Percentiles rank a stretch among this genome's conserved stretches.
Conservation (phyloP, 2,113 vertebrate genomes). For the Hepsetus odoe region DNA sequence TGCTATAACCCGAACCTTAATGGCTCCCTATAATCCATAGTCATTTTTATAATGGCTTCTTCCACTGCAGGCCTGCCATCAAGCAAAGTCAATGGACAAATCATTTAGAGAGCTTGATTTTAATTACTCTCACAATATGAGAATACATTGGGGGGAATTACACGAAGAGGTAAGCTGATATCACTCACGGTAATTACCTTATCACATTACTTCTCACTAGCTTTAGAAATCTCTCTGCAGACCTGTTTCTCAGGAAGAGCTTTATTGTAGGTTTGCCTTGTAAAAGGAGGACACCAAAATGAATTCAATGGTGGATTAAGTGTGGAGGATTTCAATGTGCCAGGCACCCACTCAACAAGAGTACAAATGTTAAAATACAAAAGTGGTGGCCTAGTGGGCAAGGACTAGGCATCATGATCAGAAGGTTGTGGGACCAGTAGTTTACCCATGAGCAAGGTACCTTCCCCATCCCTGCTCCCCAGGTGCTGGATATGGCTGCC, state of each 20-base stretch:
- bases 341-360: not conserved
- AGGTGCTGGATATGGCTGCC: too few species aligned
- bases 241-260: not conserved
- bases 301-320: not conserved
- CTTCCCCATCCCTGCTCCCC: too few species aligned
- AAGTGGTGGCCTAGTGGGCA: too few species aligned
- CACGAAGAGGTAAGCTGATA: constrained; percentile 28
- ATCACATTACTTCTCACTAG: constrained; percentile 27
- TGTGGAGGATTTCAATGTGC: not conserved
- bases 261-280: not conserved
- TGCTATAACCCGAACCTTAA: constrained; percentile 54
- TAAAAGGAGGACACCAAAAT: not conserved
- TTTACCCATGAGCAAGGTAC: too few species aligned
- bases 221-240: not conserved
- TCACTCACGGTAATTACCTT: constrained; percentile 24
- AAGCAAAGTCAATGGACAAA: constrained; percentile 47
- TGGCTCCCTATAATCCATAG: constrained; percentile 56
- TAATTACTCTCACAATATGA: constrained; percentile 55
- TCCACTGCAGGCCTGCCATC: constrained; percentile 52
- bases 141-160: constrained; percentile 50
- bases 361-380: too few species aligned
- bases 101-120: constrained; percentile 51
- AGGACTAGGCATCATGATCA: too few species aligned
- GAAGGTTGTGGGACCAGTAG: too few species aligned
- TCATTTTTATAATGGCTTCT: constrained; percentile 62